These are phyloP conservation scores for Nomada ruficornis DNA, from an alignment of 2,888 invertebrate species.

Conservation along the genomic window DNA sequence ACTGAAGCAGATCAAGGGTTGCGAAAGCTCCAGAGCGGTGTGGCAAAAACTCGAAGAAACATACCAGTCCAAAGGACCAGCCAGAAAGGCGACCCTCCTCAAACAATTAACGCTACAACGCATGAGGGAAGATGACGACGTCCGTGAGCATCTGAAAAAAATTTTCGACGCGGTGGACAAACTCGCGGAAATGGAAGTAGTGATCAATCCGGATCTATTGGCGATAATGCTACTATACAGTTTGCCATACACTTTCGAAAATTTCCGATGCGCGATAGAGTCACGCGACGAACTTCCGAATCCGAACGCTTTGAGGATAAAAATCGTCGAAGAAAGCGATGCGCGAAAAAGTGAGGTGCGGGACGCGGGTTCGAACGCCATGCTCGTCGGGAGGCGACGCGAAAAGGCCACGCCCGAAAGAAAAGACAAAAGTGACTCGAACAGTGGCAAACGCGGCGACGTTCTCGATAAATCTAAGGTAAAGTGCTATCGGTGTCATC, in stretches of 20 bases:
- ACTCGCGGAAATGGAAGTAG: background rate
- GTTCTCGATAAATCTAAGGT: no score
- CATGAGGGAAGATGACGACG: background rate
- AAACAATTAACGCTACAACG: background rate
- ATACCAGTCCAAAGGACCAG: background rate
- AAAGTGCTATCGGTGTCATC: background rate
- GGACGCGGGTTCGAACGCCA: background rate
- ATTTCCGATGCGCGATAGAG: background rate
- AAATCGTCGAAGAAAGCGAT: background rate
- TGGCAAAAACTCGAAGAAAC: background rate
- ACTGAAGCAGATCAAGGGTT: constrained; percentile 56
- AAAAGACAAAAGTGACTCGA: background rate
- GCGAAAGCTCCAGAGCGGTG: background rate
- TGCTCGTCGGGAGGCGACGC: background rate
- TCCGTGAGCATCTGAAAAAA: background rate
- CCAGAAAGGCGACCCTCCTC: background rate
- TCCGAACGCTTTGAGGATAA: background rate
- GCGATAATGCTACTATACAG: background rate
- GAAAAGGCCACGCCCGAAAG: background rate
- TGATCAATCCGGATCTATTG: background rate
- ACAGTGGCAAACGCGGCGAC: no score
- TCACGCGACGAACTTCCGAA: background rate
- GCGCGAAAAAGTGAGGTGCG: background rate
- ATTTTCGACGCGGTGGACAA: background rate
- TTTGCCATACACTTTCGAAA: background rate